Evolutionary conservation across 2,888 invertebrate species (phyloP).

Genomic region (Tipula unca): DNA sequence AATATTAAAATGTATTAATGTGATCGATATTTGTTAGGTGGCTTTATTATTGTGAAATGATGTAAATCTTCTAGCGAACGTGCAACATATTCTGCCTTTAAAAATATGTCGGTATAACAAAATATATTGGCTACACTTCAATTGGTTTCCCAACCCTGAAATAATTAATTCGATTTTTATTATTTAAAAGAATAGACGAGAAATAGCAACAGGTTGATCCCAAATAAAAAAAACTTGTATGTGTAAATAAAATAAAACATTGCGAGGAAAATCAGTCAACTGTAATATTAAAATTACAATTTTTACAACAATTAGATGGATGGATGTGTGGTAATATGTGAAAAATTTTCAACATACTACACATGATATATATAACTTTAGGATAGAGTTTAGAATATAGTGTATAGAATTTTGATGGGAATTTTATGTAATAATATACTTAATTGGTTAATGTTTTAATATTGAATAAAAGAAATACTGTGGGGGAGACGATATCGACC

Average conservation of each 20-base stretch:
- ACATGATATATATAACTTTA: not conserved
- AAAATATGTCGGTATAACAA: not conserved
- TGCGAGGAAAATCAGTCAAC: not conserved
- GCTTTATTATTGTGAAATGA: not conserved
- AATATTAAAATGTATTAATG: no score
- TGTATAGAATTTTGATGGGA: not conserved
- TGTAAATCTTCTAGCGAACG: not conserved
- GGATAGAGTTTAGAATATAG: not conserved
- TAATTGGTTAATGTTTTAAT: not conserved
- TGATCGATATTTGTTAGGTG: no score
- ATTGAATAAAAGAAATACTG: not conserved
- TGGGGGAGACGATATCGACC: not conserved
- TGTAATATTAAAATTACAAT: not conserved
- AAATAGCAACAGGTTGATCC: not conserved
- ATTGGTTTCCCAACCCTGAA: not conserved
- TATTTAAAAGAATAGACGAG: not conserved
- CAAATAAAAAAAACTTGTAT: not conserved
- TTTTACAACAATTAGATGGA: not conserved
- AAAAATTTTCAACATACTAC: not conserved
- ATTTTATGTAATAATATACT: not conserved
- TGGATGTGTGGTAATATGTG: not conserved
- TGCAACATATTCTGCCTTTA: not conserved
- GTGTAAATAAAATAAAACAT: not conserved
- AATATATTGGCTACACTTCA: not conserved
- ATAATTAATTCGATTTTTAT: not conserved